Base-by-base conservation (phyloP, 2,797 vertebrate genomes). In the Neosilurus mollespiculum region DNA sequence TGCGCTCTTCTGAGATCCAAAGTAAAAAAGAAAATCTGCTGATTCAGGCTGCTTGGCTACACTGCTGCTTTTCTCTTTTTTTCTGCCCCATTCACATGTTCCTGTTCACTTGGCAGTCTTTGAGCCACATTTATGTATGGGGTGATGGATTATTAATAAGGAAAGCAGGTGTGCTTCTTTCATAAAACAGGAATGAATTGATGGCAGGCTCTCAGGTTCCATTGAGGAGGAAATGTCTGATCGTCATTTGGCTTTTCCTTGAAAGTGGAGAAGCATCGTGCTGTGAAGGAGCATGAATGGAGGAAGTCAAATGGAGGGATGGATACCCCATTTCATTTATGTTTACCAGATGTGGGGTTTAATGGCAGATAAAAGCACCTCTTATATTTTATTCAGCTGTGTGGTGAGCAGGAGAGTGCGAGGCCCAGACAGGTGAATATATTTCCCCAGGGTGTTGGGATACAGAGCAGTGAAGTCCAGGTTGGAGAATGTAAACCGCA, bases 311-410 rank as follows among this genome's bases (percentile, higher is more conserved):
- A 86, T 82, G 62, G 81, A 86, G 81, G 77, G 86, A 83, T 77
- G 26, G 51, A 80, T 76, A 80, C 72, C 92, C 88, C 91, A 92
- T 92, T 93, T 94, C 61, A 22, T 34, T 73, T 70, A 64, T 81
- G 70, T 37, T 82, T 37, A 65, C 62, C 78, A 82, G 67, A 84
- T 87, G 72, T 78, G 61, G 90, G 91, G 92, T 95, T 92, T 95
- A 93, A 94, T 94, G 92, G 94, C 88, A 65, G 91, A 92, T 95
- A 94, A 95, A 95, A 95, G 94, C 94, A 89, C 65, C 72, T 71
- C 89, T 93, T 91, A 94, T 95, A 85, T 93, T 94, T 95, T 93
- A 95, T 95, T 95, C 86, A 94, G 83, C 61, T 66, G 43, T 83
- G 87, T 14, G 73, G 67, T 16, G 26, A 24, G 58, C 24, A 30